phyloP scores from a whole-genome alignment of 1,140 invertebrate species.

The Matsumurasca onukii region DNA sequence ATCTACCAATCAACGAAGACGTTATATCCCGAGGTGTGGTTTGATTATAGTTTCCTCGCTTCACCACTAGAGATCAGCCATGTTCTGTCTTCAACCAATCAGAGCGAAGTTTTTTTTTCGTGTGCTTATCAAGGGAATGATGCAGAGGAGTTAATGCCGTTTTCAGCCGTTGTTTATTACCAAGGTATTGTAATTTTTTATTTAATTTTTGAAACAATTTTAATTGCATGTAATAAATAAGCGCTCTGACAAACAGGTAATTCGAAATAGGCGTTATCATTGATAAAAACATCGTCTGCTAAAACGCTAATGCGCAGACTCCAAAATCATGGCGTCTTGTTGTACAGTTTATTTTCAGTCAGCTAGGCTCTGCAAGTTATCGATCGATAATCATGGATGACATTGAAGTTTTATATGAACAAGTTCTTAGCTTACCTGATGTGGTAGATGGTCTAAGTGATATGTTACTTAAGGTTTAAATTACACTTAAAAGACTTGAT shows the following conservation, averaged over 20 bases:
- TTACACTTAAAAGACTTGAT: slow-evolving; percentile 21
- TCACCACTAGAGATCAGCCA: slow-evolving; percentile 24
- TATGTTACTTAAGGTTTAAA: slow-evolving; percentile 29
- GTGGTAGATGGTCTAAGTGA: slow-evolving; percentile 27
- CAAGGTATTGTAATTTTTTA: slow-evolving; percentile 9
- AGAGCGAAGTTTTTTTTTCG: slow-evolving; percentile 27
- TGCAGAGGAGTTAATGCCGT: slow-evolving; percentile 17
- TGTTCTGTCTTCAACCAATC: slow-evolving; percentile 24
- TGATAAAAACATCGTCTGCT: slow-evolving; percentile 49
- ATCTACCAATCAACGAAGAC: slow-evolving; percentile 6
- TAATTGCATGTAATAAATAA: background rate
- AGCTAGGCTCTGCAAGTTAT: slow-evolving; percentile 39
- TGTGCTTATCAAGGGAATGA: slow-evolving; percentile 25
- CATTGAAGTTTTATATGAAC: slow-evolving; percentile 37
- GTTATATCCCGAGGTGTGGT: slow-evolving; percentile 25
- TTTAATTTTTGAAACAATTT: background rate
- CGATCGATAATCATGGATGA: slow-evolving; percentile 45
- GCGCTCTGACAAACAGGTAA: background rate
- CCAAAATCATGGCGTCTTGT: slow-evolving; percentile 45
- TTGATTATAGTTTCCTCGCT: slow-evolving; percentile 15
- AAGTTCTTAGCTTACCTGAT: slow-evolving; percentile 39
- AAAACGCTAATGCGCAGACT: slow-evolving; percentile 55
- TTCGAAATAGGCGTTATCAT: background rate
- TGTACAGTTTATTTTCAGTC: slow-evolving; percentile 30
- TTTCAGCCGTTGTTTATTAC: slow-evolving; percentile 4